Evolutionary conservation across 2,888 invertebrate species (phyloP), one percentile per base, ranked within the genome.

Genomic region (Apodemia duryi): DNA sequence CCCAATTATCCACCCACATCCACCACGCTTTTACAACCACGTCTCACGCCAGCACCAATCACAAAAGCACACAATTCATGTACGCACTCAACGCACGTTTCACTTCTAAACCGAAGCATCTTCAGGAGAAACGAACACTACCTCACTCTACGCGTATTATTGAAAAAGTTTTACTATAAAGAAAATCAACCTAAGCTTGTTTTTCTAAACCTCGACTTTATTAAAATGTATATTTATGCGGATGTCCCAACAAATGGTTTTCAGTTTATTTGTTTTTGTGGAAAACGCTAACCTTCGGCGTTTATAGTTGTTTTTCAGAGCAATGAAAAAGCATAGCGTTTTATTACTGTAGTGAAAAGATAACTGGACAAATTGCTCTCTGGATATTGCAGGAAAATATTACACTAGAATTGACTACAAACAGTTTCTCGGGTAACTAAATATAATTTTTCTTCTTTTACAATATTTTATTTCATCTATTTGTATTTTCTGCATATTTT

Each of bases 191-290:
- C 21, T 64, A 49, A 61, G 60, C 32, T 49, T 46, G 64, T 60
- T 49, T 64, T 57, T 46, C 43, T 62, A 38, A 43, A 43, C 60
- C 43, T 52, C 52, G 49, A 11, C 46, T 46, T 11, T 46, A 10
- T 61, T 60, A 60, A 64, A 64, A 60, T 61, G 60, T 35, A 64
- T 61, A 64, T 64, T 64, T 28, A 60, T 7, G 32, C 49, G 64
- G 60, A 49, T 57, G 61, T 64, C 21, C 38, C 64, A 60, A 61
- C 61, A 64, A 64, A 64, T 38, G 64, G 61, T 61, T 61, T 60
- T 64, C 61, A 61, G 38, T 64, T 64, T 51, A 49, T 64, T 49
- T 49, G 28, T 54, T 21, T 28, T 54, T 4, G 54, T 10, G 28
- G 28, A 54, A 54, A 54, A 54, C 54, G 10, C 54, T 51, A 51